Conservation (phyloP, 2,888 invertebrate species). For the Diadromus collaris region DNA sequence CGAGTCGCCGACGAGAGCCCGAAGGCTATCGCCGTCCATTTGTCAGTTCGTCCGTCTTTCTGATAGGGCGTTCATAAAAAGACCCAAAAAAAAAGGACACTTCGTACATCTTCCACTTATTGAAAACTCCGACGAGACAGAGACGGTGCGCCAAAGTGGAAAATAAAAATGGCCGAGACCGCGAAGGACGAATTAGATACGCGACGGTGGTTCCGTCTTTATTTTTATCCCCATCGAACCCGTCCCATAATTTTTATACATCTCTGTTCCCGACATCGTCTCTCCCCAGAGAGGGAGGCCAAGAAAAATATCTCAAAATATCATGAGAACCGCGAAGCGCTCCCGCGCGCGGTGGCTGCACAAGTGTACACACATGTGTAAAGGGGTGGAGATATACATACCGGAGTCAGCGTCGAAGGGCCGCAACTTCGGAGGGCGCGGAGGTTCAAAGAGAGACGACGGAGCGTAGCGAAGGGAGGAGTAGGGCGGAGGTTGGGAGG, state of each 20-base stretch:
- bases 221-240: background rate
- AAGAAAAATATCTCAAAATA: constrained; percentile 30
- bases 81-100: background rate
- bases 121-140: background rate
- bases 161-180: background rate
- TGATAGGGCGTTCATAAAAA: constrained; percentile 1
- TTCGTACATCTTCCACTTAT: background rate
- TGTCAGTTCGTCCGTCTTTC: constrained; percentile 35
- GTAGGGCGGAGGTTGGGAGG: constrained; percentile 12
- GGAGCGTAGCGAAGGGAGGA: constrained; percentile 2
- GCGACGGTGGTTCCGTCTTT: background rate
- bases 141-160: background rate
- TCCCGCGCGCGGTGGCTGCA: background rate
- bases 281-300: background rate
- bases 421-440: constrained; percentile 20
- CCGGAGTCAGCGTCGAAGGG: constrained; percentile 19
- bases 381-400: constrained; percentile 9
- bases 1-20: constrained; percentile 16
- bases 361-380: constrained; percentile 15
- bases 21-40: constrained; percentile 37
- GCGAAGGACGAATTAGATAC: background rate
- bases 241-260: background rate
- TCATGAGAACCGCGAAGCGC: constrained; percentile 4
- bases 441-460: constrained; percentile 34
- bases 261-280: background rate